Percentiles rank a stretch among this genome's conserved stretches.
These are phyloP conservation scores for Coracopsis vasa DNA, from an alignment of 2,113 vertebrate genomes.

Conservation along the genomic window DNA sequence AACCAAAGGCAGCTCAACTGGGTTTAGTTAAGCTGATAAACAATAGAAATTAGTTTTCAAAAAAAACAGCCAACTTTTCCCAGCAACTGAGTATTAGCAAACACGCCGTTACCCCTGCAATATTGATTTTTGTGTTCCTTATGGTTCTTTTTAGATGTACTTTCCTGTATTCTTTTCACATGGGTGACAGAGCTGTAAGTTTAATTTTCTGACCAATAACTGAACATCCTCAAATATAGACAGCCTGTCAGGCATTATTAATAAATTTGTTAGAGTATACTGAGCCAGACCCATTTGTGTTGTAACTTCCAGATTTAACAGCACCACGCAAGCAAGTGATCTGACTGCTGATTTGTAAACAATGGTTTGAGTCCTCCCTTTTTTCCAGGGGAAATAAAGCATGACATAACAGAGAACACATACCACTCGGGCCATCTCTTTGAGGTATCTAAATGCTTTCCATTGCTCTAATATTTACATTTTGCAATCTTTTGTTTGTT, in stretches of 20 bases:
- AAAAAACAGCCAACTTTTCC: neutral
- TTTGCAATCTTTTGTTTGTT: neutral
- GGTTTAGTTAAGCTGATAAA: neutral
- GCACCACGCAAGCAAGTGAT: neutral
- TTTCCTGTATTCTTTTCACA: conserved; percentile 18
- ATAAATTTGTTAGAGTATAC: neutral
- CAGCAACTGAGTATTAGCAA: neutral
- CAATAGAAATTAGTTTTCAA: neutral
- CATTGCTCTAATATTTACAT: neutral
- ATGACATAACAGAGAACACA: neutral
- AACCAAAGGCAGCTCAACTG: neutral
- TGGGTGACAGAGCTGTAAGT: neutral
- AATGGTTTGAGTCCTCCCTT: neutral
- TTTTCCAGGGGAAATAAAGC: neutral
- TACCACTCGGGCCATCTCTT: neutral
- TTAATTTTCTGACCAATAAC: conserved; percentile 30
- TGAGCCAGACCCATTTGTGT: neutral
- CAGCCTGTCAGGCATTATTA: conserved; percentile 10
- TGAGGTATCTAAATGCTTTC: neutral
- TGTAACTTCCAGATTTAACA: neutral
- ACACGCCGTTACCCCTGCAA: neutral
- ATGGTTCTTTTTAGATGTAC: neutral
- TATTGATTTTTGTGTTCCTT: conserved; percentile 18
- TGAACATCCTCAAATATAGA: conserved; percentile 21
- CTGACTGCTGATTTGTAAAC: neutral